Conservation (phyloP, 2,888 invertebrate species). For the Leucophora obtusa region DNA sequence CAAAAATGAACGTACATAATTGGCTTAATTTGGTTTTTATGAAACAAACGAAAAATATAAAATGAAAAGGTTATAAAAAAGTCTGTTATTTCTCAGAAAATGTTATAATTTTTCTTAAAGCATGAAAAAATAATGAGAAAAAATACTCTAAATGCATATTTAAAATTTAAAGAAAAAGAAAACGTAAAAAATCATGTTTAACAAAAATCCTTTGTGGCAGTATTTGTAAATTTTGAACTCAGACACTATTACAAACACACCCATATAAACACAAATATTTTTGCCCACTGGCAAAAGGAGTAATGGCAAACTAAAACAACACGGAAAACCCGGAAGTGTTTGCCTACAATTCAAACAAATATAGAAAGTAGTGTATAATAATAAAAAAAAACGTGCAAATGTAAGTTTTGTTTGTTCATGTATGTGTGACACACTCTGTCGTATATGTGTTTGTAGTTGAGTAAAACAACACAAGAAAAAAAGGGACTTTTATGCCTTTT, state of each 20-base stretch:
- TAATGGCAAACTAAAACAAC: conserved; percentile 12
- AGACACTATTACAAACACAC: conserved; percentile 27
- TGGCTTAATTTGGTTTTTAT: conserved; percentile 25
- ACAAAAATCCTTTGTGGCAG: conserved; percentile 30
- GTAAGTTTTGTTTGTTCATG: conserved; percentile 27
- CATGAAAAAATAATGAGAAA: not conserved
- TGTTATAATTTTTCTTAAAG: not conserved
- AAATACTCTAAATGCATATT: not conserved
- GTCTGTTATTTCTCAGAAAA: not conserved
- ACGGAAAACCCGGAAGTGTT: conserved; percentile 60
- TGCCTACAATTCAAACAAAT: conserved; percentile 54
- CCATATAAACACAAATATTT: not conserved
- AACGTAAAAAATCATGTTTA: not conserved
- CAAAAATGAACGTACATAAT: conserved; percentile 11
- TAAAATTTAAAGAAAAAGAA: conserved; percentile 28
- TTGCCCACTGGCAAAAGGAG: not conserved
- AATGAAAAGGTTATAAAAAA: not conserved
- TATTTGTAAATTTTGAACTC: conserved; percentile 46
- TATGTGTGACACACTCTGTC: conserved; percentile 23
- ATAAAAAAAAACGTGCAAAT: conserved; percentile 46
- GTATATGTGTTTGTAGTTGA: conserved; percentile 23
- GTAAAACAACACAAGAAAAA: conserved; percentile 29
- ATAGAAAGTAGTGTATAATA: conserved; percentile 28
- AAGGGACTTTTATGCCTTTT: conserved; percentile 42
- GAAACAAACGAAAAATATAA: not conserved